Evolutionary conservation across 2,797 vertebrate species (phyloP).

Genomic region (Chaunax sp.): DNA sequence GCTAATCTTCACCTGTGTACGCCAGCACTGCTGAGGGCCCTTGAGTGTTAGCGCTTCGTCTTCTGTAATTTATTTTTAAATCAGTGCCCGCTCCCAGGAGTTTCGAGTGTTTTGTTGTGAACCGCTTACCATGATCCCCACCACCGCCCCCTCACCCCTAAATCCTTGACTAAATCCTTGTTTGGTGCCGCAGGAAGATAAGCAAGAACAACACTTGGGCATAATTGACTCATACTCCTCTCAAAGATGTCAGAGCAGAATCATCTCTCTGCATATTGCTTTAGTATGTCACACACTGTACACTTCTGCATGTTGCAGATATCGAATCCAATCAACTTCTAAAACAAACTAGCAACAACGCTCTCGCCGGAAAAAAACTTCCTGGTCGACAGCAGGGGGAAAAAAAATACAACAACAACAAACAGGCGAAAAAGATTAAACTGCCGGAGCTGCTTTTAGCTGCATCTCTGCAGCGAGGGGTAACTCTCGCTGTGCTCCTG

Average conservation of each 20-base stretch:
- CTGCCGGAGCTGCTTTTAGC: slow-evolving; percentile 68
- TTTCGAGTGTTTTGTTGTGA: slow-evolving; percentile 88
- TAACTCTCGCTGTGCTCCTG: slow-evolving; percentile 60
- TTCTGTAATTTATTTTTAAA: slow-evolving; percentile 88
- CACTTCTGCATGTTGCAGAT: slow-evolving; percentile 80
- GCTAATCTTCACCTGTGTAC: slow-evolving; percentile 87
- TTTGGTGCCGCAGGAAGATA: slow-evolving; percentile 86
- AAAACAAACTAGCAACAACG: slow-evolving; percentile 75
- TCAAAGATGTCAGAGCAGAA: slow-evolving; percentile 84
- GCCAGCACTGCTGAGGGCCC: slow-evolving; percentile 85
- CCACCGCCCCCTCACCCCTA: slow-evolving; percentile 85
- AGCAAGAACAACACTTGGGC: slow-evolving; percentile 87
- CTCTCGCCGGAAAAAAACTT: slow-evolving; percentile 65
- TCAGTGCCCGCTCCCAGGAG: slow-evolving; percentile 85
- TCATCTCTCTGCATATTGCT: slow-evolving; percentile 83
- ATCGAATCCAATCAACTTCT: slow-evolving; percentile 83
- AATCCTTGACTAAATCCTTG: slow-evolving; percentile 87
- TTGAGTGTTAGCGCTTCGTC: slow-evolving; percentile 86
- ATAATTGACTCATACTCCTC: slow-evolving; percentile 86
- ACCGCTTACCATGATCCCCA: slow-evolving; percentile 87
- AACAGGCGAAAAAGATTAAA: slow-evolving; percentile 19
- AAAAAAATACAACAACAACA: background rate
- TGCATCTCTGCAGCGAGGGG: slow-evolving; percentile 40
- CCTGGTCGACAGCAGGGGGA: slow-evolving; percentile 59
- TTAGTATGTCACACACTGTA: slow-evolving; percentile 77